Base-by-base conservation (phyloP, 2,797 vertebrate species). In the Artibeus jamaicensis region DNA sequence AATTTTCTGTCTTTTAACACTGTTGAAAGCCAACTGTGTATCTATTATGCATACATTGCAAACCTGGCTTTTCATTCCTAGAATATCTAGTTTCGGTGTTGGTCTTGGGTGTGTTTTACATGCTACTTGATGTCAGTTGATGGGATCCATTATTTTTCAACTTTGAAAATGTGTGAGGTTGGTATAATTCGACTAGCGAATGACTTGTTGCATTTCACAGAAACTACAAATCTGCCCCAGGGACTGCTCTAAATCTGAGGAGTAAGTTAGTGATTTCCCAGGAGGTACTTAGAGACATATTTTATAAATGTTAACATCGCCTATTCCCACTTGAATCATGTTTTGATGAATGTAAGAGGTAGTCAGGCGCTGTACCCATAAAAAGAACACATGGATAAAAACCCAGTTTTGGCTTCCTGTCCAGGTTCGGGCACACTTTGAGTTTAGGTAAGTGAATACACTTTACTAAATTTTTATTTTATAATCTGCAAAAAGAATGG, bases 191-290 rank as follows among this genome's bases (percentile, higher is more conserved):
- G 73, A 79, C 32, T 92, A 62, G 77, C 37, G 34, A 94, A 90
- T 92, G 50, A 94, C 90, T 88, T 94, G 86, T 93, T 94, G 92
- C 89, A 68, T 85, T 88, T 96, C 79, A 93, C 87, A 89, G 84
- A 86, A 93, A 91, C 86, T 44, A 65, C 37, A 88, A 24, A 93
- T 86, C 34, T 73, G 70, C 68, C 34, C 83, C 16, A 86, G 89
- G 83, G 87, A 94, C 18, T 42, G 19, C 71, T 96, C 29, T 84
- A 76, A 90, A 79, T 84, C 16, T 86, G 59, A 94, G 53, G 76
- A 94, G 86, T 77, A 91, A 82, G 68, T 83, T 59, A 73, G 67
- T 94, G 92, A 89, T 82, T 93, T 94, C 90, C 76, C 93, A 78
- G 18, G 70, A 95, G 74, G 48, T 79, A 29, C 62, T 92, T 78